Conservation (phyloP, 1,140 invertebrate species). For the Marisa cornuarietis region DNA sequence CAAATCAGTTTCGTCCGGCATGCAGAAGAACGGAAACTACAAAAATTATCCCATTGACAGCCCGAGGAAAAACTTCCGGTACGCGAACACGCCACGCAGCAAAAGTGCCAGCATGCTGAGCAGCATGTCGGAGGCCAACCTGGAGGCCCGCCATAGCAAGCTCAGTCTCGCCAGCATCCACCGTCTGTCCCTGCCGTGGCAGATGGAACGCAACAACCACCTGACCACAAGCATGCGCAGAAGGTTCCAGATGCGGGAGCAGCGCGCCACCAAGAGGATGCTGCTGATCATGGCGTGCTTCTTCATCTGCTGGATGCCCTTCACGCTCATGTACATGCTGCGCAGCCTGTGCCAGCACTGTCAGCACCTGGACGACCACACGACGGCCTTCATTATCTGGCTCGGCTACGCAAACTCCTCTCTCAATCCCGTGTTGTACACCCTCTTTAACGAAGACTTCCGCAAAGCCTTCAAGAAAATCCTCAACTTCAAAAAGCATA, state of each 20-base stretch:
- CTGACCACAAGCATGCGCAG: slow-evolving; percentile 52
- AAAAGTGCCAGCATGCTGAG: slow-evolving; percentile 33
- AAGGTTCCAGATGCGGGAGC: slow-evolving; percentile 78
- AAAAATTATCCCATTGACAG: neutral
- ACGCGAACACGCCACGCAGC: slow-evolving; percentile 13
- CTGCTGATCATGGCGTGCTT: slow-evolving; percentile 99
- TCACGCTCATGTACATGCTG: slow-evolving; percentile 83
- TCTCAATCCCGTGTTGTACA: slow-evolving; percentile 95
- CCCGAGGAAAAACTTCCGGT: neutral
- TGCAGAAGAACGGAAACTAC: slow-evolving; percentile 2
- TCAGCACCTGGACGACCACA: slow-evolving; percentile 50
- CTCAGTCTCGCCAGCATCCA: slow-evolving; percentile 5
- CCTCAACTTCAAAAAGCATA: slow-evolving; percentile 20
- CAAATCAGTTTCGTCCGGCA: slow-evolving; percentile 9
- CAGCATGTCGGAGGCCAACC: neutral
- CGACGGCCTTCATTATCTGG: slow-evolving; percentile 74
- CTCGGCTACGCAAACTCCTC: slow-evolving; percentile 98
- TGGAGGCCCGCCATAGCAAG: neutral
- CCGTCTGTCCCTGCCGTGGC: slow-evolving; percentile 28
- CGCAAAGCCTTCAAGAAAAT: slow-evolving; percentile 85
- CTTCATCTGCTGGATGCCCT: slow-evolving; percentile 97
- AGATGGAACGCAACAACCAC: slow-evolving; percentile 28
- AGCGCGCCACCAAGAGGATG: slow-evolving; percentile 94
- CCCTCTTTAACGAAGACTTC: slow-evolving; percentile 98
- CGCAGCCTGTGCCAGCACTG: slow-evolving; percentile 57